Base-by-base conservation (phyloP, 1,140 invertebrate species). In the Eriosoma lanigerum region DNA sequence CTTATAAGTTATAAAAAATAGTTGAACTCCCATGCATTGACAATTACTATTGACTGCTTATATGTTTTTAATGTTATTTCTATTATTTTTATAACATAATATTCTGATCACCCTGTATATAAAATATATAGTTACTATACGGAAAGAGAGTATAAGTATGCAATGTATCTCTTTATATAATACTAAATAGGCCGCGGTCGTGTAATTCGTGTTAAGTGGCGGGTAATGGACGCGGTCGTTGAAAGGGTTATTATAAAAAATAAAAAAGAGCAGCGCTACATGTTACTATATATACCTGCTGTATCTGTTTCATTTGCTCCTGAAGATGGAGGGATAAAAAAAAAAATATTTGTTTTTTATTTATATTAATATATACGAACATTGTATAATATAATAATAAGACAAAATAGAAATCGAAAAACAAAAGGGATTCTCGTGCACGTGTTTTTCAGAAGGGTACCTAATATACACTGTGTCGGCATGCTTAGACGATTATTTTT, bases 161-260 rank as follows among this genome's bases (percentile, higher is more conserved):
- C n/a, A n/a, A n/a, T n/a, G n/a, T 44, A 58, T 58, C 24, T 24
- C n/a, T n/a, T 58, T 24, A 15, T 58, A 46, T 46, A 46, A 46
- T 21, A 38, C 12, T 12, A 64, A 24, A 46, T 68, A 46, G 38
- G 17, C 17, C 72, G 50, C n/a, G n/a, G n/a, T n/a, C n/a, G 72
- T 75, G 72, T 38, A 38, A 8, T 76, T 76, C 73, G 73, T 76
- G 73, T 76, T 76, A 76, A 76, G 73, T 76, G 73, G 54, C 9
- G 54, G 73, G 54, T 76, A 76, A 76, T 76, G 73, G 52, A 58
- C 60, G 29, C 6, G 60, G 32, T 38, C 32, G 32, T 38, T 38
- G 32, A 38, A 38, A 38, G 32, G 32, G 32, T 38, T 4, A n/a
- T n/a, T n/a, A n/a, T n/a, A n/a, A n/a, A n/a, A 44, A 44, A 32